Conservation (phyloP, 2,888 invertebrate genomes). For the Acrocyrtus sp. region DNA sequence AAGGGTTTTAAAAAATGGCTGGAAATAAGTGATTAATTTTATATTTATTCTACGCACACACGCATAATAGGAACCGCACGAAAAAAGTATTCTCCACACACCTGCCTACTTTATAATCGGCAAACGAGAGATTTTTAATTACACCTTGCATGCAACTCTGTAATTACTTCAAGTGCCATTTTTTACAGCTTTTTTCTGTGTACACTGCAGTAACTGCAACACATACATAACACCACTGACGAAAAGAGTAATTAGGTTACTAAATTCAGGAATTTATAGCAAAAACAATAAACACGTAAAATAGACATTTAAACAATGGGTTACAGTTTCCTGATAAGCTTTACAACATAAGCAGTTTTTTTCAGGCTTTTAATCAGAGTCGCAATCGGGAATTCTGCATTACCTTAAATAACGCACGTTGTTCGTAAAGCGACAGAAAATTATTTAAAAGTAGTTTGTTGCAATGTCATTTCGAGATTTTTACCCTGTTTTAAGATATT, state of each 20-base stretch:
- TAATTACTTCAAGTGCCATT: conserved; percentile 32
- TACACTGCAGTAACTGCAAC: conserved; percentile 18
- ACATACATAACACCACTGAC: conserved; percentile 29
- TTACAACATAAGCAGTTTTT: neutral
- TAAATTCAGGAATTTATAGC: conserved; percentile 35
- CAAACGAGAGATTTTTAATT: conserved; percentile 34
- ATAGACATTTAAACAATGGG: conserved; percentile 35
- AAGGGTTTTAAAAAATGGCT: no score
- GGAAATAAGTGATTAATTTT: no score
- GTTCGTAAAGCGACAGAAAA: no score
- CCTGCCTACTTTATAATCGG: conserved; percentile 27
- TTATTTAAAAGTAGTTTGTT: no score
- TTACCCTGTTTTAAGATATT: no score
- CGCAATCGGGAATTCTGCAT: no score
- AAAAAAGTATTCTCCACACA: conserved; percentile 32
- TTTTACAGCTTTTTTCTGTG: conserved; percentile 20
- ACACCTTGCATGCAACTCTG: conserved; percentile 42
- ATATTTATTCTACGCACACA: no score
- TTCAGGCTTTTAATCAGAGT: no score
- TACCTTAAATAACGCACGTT: no score
- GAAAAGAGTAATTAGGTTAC: conserved; percentile 49
- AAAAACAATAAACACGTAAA: conserved; percentile 43
- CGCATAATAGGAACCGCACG: no score
- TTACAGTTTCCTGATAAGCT: conserved; percentile 27
- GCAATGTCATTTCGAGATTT: no score